Evolutionary conservation across 2,888 invertebrate genomes (phyloP), one percentile per base, ranked within the genome.

Genomic region (Lepidocyrtinus sp.): DNA sequence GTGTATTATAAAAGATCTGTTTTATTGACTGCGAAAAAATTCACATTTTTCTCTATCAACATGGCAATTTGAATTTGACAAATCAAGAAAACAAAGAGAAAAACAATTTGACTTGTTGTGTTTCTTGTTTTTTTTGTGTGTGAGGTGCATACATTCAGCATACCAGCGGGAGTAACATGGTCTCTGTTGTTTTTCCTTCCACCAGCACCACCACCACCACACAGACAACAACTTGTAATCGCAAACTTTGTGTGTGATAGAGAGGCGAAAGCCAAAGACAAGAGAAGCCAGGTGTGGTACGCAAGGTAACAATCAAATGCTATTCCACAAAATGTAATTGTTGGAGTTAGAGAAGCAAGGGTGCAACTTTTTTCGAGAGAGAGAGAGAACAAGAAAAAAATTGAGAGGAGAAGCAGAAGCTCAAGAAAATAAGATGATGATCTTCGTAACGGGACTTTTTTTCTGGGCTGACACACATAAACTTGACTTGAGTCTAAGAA

Each of bases 391-490:
- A 46, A 77, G 65, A 77, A 70, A 63, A 63, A 50, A 1, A 71
- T 24, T 17, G 45, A 63, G 50, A 65, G 26, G n/a, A 70, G 46
- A 45, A 25, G 61, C 26, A 3, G 7, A 55, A 55, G 55, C 17
- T 68, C 25, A 63, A 76, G 67, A 77, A 71, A 50, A 73, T 50
- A 73, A 78, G 78, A 78, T 78, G 78, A 72, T 78, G 72, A 50
- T 55, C 68, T 55, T 55, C 17, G 9, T 79, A 79, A 79, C 79
- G 79, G 79, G 68, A 79, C 79, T 79, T 79, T 79, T 77, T 78
- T 79, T 78, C 78, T 74, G 79, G 79, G 74, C 79, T 79, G 79
- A 79, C 79, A 79, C 74, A 79, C 79, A 79, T 79, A 79, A 70
- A 74, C 79, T 74, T 63, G 78, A 77, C 77, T 65, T 67, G 68